Conservation (phyloP, 2,113 vertebrate species). For the Promerops cafer region DNA sequence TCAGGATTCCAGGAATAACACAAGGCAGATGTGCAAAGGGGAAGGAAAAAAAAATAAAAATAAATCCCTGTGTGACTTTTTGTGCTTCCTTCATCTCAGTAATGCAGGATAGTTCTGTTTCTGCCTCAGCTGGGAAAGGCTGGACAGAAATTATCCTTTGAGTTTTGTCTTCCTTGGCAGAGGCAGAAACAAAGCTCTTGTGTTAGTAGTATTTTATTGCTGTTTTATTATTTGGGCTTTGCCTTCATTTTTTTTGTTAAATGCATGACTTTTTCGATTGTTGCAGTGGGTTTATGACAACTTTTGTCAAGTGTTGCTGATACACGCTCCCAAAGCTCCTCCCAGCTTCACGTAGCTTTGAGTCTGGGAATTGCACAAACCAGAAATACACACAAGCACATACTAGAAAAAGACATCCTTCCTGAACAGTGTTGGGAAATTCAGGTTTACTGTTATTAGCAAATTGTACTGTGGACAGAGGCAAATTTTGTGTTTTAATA, state of each 20-base stretch:
- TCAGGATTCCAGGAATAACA: neutral
- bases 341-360: neutral
- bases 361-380: neutral
- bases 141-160: neutral
- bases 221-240: neutral
- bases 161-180: neutral
- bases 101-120: neutral
- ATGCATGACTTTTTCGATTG: neutral
- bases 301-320: neutral
- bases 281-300: neutral
- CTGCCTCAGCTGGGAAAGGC: neutral
- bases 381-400: accelerated
- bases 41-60: neutral
- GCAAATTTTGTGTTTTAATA: neutral
- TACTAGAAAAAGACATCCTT: neutral
- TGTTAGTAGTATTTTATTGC: neutral
- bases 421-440: neutral
- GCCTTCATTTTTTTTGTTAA: neutral
- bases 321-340: neutral
- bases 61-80: neutral
- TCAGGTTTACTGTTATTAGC: neutral
- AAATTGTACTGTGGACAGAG: neutral
- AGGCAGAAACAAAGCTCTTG: neutral
- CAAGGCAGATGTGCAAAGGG: neutral
- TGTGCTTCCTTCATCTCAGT: neutral